These are phyloP conservation scores for Chauna torquata DNA, from an alignment of 2,113 vertebrate species.

Conservation along the genomic window DNA sequence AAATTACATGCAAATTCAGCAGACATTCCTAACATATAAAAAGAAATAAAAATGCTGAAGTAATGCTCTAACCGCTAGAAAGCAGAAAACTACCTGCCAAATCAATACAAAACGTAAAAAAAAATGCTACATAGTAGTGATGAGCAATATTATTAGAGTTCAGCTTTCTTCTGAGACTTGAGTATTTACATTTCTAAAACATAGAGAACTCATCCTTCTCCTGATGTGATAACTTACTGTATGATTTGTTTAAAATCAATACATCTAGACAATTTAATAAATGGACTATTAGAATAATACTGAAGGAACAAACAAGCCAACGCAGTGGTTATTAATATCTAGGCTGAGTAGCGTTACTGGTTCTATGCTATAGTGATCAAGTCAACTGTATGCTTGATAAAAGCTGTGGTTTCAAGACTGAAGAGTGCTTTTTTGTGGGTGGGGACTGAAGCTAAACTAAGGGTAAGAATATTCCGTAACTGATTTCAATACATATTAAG, in stretches of 20 bases:
- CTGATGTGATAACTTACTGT: neutral
- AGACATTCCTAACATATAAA: neutral
- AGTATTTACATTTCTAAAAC: neutral
- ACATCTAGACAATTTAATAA: neutral
- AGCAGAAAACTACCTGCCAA: neutral
- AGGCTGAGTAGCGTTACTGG: neutral
- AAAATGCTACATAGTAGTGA: neutral
- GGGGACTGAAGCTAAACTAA: neutral
- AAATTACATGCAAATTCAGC: accelerated
- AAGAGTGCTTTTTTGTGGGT: neutral
- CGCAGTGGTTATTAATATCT: neutral
- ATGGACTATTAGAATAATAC: neutral
- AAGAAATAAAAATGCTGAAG: neutral
- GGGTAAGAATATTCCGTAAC: neutral
- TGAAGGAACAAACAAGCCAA: neutral
- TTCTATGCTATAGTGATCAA: neutral
- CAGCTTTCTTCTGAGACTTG: neutral
- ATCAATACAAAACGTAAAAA: neutral
- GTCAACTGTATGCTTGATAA: neutral
- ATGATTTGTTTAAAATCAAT: neutral
- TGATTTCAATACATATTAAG: neutral
- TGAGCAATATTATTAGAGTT: neutral
- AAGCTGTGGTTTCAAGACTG: neutral
- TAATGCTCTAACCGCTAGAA: neutral
- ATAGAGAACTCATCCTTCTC: neutral